phyloP scores from a whole-genome alignment of 1,140 invertebrate genomes.

The Nomia melanderi region DNA sequence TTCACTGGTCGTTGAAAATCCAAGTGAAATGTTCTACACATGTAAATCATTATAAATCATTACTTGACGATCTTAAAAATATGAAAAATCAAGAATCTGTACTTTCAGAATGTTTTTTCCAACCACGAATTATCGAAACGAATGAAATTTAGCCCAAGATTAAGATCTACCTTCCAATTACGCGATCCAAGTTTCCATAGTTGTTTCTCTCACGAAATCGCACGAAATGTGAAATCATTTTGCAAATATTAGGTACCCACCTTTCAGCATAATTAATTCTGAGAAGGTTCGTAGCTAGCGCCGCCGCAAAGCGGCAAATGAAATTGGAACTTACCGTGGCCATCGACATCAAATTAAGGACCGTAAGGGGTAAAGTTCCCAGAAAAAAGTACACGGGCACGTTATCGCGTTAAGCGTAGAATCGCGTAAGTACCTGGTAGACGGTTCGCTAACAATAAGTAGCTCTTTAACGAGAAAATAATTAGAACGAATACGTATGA shows the following conservation, averaged over 20 bases:
- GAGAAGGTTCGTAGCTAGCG: background rate
- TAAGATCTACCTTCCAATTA: too few species aligned
- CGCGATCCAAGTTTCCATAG: too few species aligned
- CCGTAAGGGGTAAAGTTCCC: background rate
- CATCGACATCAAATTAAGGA: background rate
- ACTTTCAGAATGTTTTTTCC: too few species aligned
- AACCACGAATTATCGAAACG: too few species aligned
- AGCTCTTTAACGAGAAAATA: background rate
- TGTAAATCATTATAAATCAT: too few species aligned
- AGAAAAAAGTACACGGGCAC: background rate
- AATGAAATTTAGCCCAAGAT: too few species aligned
- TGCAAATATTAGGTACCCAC: background rate
- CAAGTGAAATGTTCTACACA: too few species aligned
- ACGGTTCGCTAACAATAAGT: background rate
- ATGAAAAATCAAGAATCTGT: too few species aligned
- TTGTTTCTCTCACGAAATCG: too few species aligned
- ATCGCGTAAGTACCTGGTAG: background rate
- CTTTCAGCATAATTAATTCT: background rate
- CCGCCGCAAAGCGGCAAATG: too few species aligned
- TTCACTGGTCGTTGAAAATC: too few species aligned
- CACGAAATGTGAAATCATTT: background rate
- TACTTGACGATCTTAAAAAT: too few species aligned
- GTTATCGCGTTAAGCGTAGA: background rate
- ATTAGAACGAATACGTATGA: conserved; percentile 6
- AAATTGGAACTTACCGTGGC: background rate